Evolutionary conservation across 2,888 invertebrate species (phyloP), one percentile per base, ranked within the genome.

Genomic region (Artemia sinica): DNA sequence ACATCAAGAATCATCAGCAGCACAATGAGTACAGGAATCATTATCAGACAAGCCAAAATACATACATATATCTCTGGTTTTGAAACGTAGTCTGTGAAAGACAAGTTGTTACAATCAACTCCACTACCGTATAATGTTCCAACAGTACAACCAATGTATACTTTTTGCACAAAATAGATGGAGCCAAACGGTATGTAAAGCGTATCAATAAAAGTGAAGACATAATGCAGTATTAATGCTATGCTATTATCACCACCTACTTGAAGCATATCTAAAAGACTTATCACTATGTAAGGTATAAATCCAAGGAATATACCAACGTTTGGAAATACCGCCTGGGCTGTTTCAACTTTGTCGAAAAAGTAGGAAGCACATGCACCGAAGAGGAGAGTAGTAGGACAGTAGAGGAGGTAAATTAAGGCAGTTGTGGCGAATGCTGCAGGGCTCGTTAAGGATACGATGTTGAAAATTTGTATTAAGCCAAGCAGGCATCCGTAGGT

Each of bases 141-240:
- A 48, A 66, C n/a, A 8, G 48, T 84, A 75, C 87, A 87, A 76
- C 85, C 84, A 18, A 86, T 75, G 75, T 86, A 85, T 52, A 89
- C 87, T 74, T 87, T 84, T 76, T 87, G 86, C 67, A 89, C 86
- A 76, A 86, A 89, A 76, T 89, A 89, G 67, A 91, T 82, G 67
- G 87, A 85, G 12, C 89, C 89, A 76, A 87, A 89, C 1, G 90
- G 88, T 73, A 87, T 83, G 77, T 91, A 91, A 82, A 88, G 85
- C 50, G 89, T 86, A 75, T 88, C 85, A 69, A 87, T 74, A 68
- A 88, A 79, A 71, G 86, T 85, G 75, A 89, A 88, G 65, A 87
- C 79, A 50, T 84, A 79, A 76, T 91, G 90, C 8, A 89, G 79
- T 67, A 83, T 81, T 66, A 82, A 13, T 3, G 69, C 50, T 14